These are phyloP conservation scores for Lota lota DNA, from an alignment of 2,113 vertebrate species.

Conservation along the genomic window DNA sequence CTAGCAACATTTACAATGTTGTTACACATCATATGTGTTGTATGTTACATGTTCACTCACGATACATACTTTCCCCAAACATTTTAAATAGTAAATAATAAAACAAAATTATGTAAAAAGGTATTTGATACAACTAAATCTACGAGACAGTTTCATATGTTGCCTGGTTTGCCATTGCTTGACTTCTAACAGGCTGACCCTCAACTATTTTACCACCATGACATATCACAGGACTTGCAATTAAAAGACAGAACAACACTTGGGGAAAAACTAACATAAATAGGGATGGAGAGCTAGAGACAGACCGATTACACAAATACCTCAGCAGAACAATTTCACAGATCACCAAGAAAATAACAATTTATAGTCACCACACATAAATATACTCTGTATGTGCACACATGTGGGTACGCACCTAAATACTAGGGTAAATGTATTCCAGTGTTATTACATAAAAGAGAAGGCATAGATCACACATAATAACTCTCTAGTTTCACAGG, in stretches of 20 bases:
- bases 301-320: slow-evolving; percentile 15
- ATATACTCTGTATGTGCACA: slow-evolving; percentile 5
- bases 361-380: slow-evolving; percentile 2
- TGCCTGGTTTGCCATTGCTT: slow-evolving; percentile 10
- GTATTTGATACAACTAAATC: slow-evolving; percentile 19
- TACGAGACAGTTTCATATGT: slow-evolving; percentile 24
- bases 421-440: slow-evolving; percentile 23
- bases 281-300: slow-evolving; percentile 11
- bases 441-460: slow-evolving; percentile 17
- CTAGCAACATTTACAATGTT: slow-evolving; percentile 58
- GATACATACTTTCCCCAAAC: slow-evolving; percentile 17
- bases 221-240: slow-evolving; percentile 38
- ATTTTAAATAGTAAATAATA: slow-evolving; percentile 12
- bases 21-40: slow-evolving; percentile 20
- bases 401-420: slow-evolving; percentile 25
- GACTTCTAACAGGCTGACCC: slow-evolving; percentile 10
- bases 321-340: slow-evolving; percentile 41
- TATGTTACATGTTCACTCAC: slow-evolving; percentile 26
- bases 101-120: slow-evolving; percentile 18
- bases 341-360: slow-evolving; percentile 40
- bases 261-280: slow-evolving; percentile 34
- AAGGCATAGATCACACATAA: slow-evolving; percentile 16
- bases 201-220: slow-evolving; percentile 22
- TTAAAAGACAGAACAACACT: slow-evolving; percentile 1
- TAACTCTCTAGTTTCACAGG: slow-evolving; percentile 38